Percentiles rank a stretch among this genome's conserved stretches.
Conservation (phyloP, 1,140 invertebrate genomes). For the Heliconius hermathena region DNA sequence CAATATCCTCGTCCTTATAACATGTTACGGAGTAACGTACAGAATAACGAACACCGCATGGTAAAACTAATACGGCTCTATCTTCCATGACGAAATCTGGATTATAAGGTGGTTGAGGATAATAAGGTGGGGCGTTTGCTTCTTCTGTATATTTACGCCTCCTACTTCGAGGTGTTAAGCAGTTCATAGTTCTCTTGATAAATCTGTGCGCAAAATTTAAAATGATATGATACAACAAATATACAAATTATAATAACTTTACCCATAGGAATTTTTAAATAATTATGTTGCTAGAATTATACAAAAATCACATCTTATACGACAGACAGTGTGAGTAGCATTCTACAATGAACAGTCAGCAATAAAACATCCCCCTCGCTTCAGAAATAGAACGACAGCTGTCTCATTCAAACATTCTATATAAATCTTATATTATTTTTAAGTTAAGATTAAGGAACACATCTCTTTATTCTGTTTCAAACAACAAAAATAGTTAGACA, state of each 20-base stretch:
- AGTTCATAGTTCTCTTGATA: slow-evolving; percentile 58
- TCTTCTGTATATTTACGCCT: slow-evolving; percentile 49
- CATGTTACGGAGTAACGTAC: slow-evolving; percentile 46
- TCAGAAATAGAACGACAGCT: slow-evolving; percentile 77
- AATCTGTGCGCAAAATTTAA: slow-evolving; percentile 31
- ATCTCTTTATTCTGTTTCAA: neutral
- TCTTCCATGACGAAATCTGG: slow-evolving; percentile 54
- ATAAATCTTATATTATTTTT: slow-evolving; percentile 60
- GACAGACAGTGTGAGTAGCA: neutral
- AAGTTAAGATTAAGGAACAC: slow-evolving; percentile 18
- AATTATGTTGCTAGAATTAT: neutral
- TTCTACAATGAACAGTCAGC: slow-evolving; percentile 20
- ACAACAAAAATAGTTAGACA: neutral
- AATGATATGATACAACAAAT: neutral
- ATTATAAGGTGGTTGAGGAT: slow-evolving; percentile 65
- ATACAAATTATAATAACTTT: neutral
- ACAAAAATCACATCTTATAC: neutral
- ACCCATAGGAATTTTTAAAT: no score
- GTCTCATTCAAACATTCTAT: slow-evolving; percentile 64
- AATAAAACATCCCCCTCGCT: slow-evolving; percentile 54
- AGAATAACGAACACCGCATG: slow-evolving; percentile 45
- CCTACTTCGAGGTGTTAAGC: slow-evolving; percentile 52
- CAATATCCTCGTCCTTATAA: slow-evolving; percentile 49
- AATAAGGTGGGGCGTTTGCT: slow-evolving; percentile 53
- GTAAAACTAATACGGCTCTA: slow-evolving; percentile 39